A percentile compares a stretch with the other conserved stretches of the same genome.
Evolutionary conservation across 2,113 vertebrate species (phyloP).

Genomic region (Sorex fumeus): DNA sequence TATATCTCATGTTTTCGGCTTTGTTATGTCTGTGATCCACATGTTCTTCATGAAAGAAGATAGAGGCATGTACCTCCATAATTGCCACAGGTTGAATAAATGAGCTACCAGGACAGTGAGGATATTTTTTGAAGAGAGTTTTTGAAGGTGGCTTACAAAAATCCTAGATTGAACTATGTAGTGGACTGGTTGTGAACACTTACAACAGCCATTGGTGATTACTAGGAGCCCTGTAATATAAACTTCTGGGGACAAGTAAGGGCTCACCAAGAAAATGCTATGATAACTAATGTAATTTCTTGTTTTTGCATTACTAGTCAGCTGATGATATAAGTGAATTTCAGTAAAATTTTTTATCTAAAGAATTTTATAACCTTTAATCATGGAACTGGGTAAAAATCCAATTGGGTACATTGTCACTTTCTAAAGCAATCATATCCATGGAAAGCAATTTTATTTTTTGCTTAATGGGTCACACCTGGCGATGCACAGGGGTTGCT

Average conservation of each 20-base stretch:
- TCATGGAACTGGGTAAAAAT: no score
- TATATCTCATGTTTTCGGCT: no score
- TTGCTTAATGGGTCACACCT: no score
- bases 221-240: no score
- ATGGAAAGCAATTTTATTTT: no score
- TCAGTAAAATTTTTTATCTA: no score
- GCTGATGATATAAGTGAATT: not conserved
- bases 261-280: not conserved
- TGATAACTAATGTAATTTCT: not conserved
- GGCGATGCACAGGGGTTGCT: no score
- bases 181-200: not conserved
- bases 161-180: not conserved
- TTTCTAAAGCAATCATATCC: no score
- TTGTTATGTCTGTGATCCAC: no score
- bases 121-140: not conserved
- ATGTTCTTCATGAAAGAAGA: not conserved
- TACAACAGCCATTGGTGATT: not conserved
- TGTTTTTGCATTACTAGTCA: slow-evolving; percentile 2
- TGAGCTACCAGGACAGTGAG: not conserved
- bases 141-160: not conserved
- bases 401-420: no score
- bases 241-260: not conserved
- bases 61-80: not conserved
- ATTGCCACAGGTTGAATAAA: not conserved
- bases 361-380: no score